These are phyloP conservation scores for Buathra laborator DNA, from an alignment of 2,888 invertebrate species.

Conservation along the genomic window DNA sequence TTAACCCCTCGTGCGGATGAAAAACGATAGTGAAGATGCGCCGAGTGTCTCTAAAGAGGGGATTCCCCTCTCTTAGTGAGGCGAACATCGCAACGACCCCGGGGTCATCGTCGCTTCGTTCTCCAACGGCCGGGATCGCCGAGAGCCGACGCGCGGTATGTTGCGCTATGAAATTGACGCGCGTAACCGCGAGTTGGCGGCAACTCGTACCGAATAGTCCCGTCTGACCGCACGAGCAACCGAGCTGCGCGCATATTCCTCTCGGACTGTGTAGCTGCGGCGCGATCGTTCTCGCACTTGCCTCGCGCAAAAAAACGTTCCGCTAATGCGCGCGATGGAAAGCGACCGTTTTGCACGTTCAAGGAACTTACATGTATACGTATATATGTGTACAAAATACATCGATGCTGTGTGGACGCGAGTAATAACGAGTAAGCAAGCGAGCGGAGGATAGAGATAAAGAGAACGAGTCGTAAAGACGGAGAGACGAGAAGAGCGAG, in stretches of 20 bases:
- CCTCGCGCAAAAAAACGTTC: not conserved
- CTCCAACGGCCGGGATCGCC: not conserved
- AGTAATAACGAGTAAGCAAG: slow-evolving; percentile 26
- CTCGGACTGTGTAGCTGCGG: slow-evolving; percentile 7
- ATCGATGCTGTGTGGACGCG: not conserved
- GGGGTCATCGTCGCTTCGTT: slow-evolving; percentile 44
- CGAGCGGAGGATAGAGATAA: slow-evolving; percentile 8
- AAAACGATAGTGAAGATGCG: slow-evolving; percentile 43
- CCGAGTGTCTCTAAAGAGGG: not conserved
- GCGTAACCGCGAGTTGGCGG: slow-evolving; percentile 29
- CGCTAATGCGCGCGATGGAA: slow-evolving; percentile 36
- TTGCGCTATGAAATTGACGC: slow-evolving; percentile 29
- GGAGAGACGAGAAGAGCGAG: slow-evolving; percentile 30
- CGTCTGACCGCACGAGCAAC: slow-evolving; percentile 10
- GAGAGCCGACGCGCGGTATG: slow-evolving; percentile 7
- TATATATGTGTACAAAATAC: not conserved
- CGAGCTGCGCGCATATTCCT: not conserved
- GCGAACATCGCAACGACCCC: slow-evolving; percentile 26
- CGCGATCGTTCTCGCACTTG: slow-evolving; percentile 41
- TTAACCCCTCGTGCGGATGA: slow-evolving; percentile 26
- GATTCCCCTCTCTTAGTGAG: not conserved
- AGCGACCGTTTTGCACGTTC: slow-evolving; percentile 46
- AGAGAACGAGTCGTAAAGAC: slow-evolving; percentile 7
- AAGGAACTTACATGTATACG: not conserved
- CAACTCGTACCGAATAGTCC: slow-evolving; percentile 13